phyloP scores from a whole-genome alignment of 1,140 invertebrate genomes.

The Meloidogyne exigua region DNA sequence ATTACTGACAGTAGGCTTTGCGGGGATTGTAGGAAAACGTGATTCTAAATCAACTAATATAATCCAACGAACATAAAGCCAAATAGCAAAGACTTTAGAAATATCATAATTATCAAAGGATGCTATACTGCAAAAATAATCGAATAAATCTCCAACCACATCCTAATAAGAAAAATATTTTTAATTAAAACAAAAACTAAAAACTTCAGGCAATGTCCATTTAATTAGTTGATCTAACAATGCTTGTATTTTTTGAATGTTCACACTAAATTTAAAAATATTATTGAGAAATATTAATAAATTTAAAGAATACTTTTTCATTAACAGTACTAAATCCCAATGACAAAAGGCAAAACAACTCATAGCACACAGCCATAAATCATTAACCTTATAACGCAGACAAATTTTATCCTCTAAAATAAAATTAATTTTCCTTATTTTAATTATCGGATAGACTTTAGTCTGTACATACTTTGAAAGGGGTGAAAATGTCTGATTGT shows the following conservation, averaged over 20 bases:
- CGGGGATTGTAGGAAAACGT: constrained; percentile 30
- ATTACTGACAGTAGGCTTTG: constrained; percentile 36
- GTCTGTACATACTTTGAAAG: too few relatives aligned
- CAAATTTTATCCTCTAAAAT: constrained; percentile 27
- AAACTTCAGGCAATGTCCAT: constrained; percentile 21
- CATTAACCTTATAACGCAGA: constrained; percentile 29
- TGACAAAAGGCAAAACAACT: constrained; percentile 30
- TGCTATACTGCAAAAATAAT: background rate
- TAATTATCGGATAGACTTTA: too few relatives aligned
- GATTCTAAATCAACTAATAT: constrained; percentile 31
- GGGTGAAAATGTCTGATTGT: too few relatives aligned
- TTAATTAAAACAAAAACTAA: background rate
- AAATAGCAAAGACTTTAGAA: constrained; percentile 16
- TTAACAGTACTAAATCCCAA: constrained; percentile 36
- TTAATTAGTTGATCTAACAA: constrained; percentile 18
- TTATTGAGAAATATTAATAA: background rate
- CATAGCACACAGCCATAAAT: constrained; percentile 38
- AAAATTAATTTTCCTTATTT: background rate
- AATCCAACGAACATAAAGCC: constrained; percentile 36
- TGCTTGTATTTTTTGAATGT: constrained; percentile 17
- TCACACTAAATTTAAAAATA: constrained; percentile 32
- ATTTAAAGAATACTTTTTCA: constrained; percentile 27
- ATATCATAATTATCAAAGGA: background rate
- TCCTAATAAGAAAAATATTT: background rate
- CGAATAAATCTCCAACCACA: background rate